Conservation (phyloP, 2,797 vertebrate species). For the Thamnophis elegans region DNA sequence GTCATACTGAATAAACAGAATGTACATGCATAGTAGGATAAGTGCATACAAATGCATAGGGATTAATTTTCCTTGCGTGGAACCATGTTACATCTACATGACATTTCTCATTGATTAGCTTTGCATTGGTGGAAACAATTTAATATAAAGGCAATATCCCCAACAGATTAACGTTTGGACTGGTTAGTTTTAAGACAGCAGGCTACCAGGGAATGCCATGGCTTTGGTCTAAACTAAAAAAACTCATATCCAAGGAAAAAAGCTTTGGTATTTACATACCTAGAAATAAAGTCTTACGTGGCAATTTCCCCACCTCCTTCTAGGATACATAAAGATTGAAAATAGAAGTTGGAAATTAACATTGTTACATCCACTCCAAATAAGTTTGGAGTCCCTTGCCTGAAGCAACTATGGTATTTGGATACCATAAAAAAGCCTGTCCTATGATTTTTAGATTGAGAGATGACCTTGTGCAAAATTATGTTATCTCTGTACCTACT, state of each 20-base stretch:
- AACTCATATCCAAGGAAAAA: background rate
- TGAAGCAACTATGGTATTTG: background rate
- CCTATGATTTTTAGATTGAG: background rate
- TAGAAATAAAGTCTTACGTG: background rate
- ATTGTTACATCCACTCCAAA: background rate
- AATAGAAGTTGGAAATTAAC: background rate
- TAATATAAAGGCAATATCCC: background rate
- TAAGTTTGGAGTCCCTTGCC: background rate
- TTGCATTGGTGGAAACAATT: background rate
- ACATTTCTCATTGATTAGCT: background rate
- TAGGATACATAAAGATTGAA: background rate
- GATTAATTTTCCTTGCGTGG: background rate
- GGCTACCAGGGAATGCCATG: background rate
- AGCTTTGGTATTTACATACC: background rate
- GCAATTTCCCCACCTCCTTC: background rate
- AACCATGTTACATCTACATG: background rate
- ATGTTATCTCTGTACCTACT: background rate
- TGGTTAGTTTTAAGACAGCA: background rate
- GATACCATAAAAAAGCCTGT: background rate
- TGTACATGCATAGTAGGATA: background rate
- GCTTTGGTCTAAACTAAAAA: background rate
- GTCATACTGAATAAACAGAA: background rate
- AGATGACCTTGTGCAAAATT: background rate
- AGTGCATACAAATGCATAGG: background rate
- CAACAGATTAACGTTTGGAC: background rate